A percentile compares a stretch with the other conserved stretches of the same genome.
Conservation (phyloP, 2,888 invertebrate genomes). For the Cylloceria caligata region DNA sequence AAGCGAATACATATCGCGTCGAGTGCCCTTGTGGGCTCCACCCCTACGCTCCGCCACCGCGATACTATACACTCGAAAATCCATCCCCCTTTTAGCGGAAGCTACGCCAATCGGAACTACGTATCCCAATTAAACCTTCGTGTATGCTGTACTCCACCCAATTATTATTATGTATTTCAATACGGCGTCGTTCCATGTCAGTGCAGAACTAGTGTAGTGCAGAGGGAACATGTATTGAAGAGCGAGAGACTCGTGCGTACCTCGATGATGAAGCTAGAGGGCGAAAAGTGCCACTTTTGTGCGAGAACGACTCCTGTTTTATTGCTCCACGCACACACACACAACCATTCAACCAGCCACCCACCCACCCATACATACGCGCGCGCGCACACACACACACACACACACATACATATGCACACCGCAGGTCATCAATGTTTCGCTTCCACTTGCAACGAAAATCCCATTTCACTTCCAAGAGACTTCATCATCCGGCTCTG, state of each 20-base stretch:
- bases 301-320: conserved; percentile 3
- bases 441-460: conserved; percentile 58
- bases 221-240: too few species aligned
- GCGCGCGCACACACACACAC: background rate
- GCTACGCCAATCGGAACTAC: conserved; percentile 66
- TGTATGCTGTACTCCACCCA: conserved; percentile 39
- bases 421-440: conserved; percentile 38
- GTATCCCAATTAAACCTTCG: conserved; percentile 70
- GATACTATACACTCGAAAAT: conserved; percentile 65
- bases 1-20: conserved; percentile 56
- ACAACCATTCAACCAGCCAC: too few species aligned
- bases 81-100: conserved; percentile 65
- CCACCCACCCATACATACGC: conserved; percentile 17
- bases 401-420: conserved; percentile 22
- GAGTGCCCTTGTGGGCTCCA: conserved; percentile 70
- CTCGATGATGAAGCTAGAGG: conserved; percentile 56
- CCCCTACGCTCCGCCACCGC: conserved; percentile 63
- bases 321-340: background rate
- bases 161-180: conserved; percentile 9
- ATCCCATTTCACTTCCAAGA: conserved; percentile 64
- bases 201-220: background rate
- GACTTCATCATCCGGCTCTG: conserved; percentile 59
- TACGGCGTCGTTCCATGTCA: background rate
- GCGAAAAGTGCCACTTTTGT: conserved; percentile 63
- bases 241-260: too few species aligned